Evolutionary conservation across 2,888 invertebrate species (phyloP).

Genomic region (Xylota sylvarum): DNA sequence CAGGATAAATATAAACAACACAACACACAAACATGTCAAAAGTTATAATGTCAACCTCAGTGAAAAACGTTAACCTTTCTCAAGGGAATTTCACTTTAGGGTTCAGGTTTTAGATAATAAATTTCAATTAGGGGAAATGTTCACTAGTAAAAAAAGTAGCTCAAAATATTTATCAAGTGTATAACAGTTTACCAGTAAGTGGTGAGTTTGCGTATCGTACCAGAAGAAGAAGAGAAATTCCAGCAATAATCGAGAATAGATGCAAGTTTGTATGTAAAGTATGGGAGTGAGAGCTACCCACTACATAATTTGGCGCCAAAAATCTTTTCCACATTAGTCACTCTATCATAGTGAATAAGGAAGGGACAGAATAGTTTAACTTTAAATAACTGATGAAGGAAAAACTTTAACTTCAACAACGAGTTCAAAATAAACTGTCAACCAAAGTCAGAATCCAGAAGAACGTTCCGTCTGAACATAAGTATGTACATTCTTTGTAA

Average conservation of each 20-base stretch:
- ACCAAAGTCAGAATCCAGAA: neutral
- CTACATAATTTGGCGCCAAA: slow-evolving; percentile 44
- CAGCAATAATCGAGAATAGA: neutral
- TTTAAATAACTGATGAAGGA: slow-evolving; percentile 18
- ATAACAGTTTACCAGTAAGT: slow-evolving; percentile 18
- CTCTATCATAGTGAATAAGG: neutral
- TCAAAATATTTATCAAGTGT: neutral
- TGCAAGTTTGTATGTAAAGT: too few species aligned
- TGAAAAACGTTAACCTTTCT: slow-evolving; percentile 51
- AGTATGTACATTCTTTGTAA: neutral
- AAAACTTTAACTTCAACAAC: neutral
- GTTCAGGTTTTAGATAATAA: slow-evolving; percentile 56
- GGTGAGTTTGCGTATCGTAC: slow-evolving; percentile 39
- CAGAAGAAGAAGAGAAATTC: neutral
- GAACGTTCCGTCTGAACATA: slow-evolving; percentile 1
- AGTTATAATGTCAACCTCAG: slow-evolving; percentile 38
- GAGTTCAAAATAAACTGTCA: slow-evolving; percentile 17
- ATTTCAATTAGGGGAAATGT: slow-evolving; percentile 37
- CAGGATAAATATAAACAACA: slow-evolving; percentile 15
- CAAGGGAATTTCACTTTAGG: slow-evolving; percentile 47
- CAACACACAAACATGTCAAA: slow-evolving; percentile 14
- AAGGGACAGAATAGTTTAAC: neutral
- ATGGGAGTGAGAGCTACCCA: neutral
- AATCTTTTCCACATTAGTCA: neutral
- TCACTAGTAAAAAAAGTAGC: neutral